Base-by-base conservation (phyloP, 2,113 vertebrate species). In the Toxotes chatareus region DNA sequence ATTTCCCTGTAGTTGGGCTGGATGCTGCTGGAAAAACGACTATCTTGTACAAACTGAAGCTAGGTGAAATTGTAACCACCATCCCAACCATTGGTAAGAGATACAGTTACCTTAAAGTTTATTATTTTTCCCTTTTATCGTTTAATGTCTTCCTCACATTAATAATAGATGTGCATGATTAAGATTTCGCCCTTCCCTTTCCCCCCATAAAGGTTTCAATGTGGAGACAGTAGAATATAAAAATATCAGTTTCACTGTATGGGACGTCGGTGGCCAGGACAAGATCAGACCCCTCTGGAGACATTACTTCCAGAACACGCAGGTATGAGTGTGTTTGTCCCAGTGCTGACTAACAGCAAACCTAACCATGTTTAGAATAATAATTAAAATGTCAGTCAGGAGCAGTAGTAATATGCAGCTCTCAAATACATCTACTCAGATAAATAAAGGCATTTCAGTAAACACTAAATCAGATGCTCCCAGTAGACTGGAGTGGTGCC, bases 1-100 rank as follows among this genome's bases (percentile, higher is more conserved):
- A 12, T 47, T 34, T 47, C 17, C 23, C 73, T 94, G 36, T 80
- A 98, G 97, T 99, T 89, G 98, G 98, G 65, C 92, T 99, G 88
- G 98, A 99, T 72, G 98, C 98, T 3, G 98, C 98, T 0, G 98
- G 98, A 40, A 99, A 99, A 95, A 99, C 98, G 9, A 99, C 98
- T n/a, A 99, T 99, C 87, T 94, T 99, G 76, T 99, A 99, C 94
- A 99, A 98, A 91, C 91, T 99, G 86, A 99, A 99, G 88, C 94
- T 99, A 40, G 98, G 98, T 2, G 97, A 99, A 93, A 97, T 99
- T 23, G 97, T 99, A 82, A 99, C 97, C 83, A 99, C 98, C 78
- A 99, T 99, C 92, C 97, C 98, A 87, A 99, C 98, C 79, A 99
- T 99, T 69, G 97, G 97, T 98, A 93, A 95, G 96, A 9, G 4